A percentile compares a stretch with the other conserved stretches of the same genome.
Conservation (phyloP, 1,140 invertebrate genomes). For the Chironomus striatipennis region DNA sequence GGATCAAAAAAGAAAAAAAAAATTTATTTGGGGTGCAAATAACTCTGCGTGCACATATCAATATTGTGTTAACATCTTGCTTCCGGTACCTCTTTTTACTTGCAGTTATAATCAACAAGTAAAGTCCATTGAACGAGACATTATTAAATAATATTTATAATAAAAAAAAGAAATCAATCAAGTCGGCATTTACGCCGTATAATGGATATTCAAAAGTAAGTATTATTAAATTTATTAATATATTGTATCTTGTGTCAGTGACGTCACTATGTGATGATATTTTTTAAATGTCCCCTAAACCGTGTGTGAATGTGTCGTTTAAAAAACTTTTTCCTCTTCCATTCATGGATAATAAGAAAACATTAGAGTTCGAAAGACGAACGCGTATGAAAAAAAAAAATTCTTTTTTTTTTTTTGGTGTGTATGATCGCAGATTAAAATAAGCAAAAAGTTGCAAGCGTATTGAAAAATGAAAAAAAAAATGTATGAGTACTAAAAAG, state of each 20-base stretch:
- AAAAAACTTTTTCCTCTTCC: background rate
- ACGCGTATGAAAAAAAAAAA: background rate
- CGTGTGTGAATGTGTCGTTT: background rate
- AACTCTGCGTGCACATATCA: background rate
- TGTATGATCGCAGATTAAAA: conserved; percentile 8
- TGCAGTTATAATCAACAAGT: background rate
- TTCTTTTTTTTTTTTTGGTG: no score
- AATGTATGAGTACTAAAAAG: background rate
- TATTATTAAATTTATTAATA: background rate
- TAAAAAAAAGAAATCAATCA: background rate
- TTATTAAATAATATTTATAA: background rate
- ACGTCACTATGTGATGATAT: background rate
- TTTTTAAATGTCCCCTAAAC: background rate
- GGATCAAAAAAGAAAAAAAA: background rate
- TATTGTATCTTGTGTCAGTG: background rate
- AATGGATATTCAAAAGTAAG: conserved; percentile 19
- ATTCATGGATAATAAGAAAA: conserved; percentile 19
- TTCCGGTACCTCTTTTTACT: background rate
- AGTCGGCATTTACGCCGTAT: background rate
- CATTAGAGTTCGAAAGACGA: background rate
- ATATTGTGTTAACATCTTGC: background rate
- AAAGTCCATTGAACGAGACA: background rate
- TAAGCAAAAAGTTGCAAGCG: conserved; percentile 10
- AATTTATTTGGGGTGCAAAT: background rate
- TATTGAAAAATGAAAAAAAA: background rate